phyloP scores from a whole-genome alignment of 2,113 vertebrate species.

The Caracal caracal region DNA sequence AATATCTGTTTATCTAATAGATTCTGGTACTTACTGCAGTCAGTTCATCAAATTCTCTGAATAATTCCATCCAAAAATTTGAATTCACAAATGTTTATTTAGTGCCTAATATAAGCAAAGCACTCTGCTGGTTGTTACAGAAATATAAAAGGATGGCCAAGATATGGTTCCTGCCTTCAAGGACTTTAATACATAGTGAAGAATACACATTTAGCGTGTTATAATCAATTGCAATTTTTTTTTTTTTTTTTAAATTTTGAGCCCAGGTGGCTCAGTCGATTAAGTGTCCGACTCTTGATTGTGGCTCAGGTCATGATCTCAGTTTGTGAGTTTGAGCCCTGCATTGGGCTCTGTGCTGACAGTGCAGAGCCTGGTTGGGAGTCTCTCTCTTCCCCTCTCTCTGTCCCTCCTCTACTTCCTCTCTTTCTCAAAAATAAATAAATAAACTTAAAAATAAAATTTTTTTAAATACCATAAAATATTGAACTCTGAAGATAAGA shows the following conservation, averaged over 20 bases:
- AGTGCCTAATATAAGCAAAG: not conserved
- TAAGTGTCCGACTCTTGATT: no score
- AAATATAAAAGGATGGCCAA: not conserved
- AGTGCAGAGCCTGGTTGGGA: no score
- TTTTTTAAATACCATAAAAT: not conserved
- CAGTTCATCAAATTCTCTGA: constrained; percentile 28
- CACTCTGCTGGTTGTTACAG: not conserved
- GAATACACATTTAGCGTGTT: not conserved
- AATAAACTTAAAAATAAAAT: no score
- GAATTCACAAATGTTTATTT: not conserved
- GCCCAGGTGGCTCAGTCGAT: no score
- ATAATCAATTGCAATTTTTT: constrained; percentile 24
- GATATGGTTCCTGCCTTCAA: not conserved
- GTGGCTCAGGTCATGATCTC: no score
- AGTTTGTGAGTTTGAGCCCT: no score
- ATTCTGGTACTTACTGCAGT: constrained; percentile 8
- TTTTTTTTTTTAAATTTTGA: not conserved
- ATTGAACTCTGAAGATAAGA: constrained; percentile 7
- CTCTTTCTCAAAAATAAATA: no score
- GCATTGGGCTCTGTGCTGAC: no score
- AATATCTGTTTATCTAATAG: constrained; percentile 35
- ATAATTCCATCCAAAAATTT: constrained; percentile 41
- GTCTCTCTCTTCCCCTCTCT: no score
- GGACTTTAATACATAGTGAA: not conserved
- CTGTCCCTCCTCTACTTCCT: no score